These are phyloP conservation scores for Hypolimnas misippus DNA, from an alignment of 2,888 invertebrate species.

Conservation along the genomic window DNA sequence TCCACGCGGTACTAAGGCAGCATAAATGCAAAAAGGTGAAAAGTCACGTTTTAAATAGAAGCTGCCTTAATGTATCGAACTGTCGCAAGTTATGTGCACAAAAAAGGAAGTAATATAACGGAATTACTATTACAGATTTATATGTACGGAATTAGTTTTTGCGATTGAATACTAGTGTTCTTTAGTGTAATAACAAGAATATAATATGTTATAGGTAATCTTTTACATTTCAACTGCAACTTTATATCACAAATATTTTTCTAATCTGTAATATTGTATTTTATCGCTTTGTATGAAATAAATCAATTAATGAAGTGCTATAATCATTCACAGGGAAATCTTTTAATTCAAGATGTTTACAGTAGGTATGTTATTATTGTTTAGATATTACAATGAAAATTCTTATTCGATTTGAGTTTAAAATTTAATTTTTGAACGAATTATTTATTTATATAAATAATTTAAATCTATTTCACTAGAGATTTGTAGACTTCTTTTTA, in stretches of 20 bases:
- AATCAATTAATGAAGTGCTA: background rate
- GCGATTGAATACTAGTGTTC: conserved; percentile 8
- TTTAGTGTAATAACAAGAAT: conserved; percentile 1
- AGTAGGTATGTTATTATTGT: too few species aligned
- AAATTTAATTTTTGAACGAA: too few species aligned
- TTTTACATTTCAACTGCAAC: background rate
- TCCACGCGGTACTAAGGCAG: conserved; percentile 47
- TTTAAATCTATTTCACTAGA: too few species aligned
- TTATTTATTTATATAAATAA: too few species aligned
- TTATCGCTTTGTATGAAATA: background rate
- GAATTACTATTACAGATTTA: conserved; percentile 34
- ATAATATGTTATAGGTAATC: background rate
- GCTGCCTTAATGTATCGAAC: conserved; percentile 21
- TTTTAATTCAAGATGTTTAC: too few species aligned
- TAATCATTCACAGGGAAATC: too few species aligned
- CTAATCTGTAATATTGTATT: background rate
- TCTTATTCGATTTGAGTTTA: too few species aligned
- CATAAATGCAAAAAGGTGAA: conserved; percentile 40
- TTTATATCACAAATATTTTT: background rate
- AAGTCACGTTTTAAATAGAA: conserved; percentile 23
- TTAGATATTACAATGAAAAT: too few species aligned
- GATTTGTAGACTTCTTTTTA: too few species aligned
- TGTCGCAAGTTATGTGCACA: conserved; percentile 29
- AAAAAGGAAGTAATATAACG: conserved; percentile 38
- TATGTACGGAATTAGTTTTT: conserved; percentile 19